Percentiles rank a stretch among this genome's conserved stretches.
phyloP scores from a whole-genome alignment of 2,113 vertebrate species.

The Myxocyprinus asiaticus region DNA sequence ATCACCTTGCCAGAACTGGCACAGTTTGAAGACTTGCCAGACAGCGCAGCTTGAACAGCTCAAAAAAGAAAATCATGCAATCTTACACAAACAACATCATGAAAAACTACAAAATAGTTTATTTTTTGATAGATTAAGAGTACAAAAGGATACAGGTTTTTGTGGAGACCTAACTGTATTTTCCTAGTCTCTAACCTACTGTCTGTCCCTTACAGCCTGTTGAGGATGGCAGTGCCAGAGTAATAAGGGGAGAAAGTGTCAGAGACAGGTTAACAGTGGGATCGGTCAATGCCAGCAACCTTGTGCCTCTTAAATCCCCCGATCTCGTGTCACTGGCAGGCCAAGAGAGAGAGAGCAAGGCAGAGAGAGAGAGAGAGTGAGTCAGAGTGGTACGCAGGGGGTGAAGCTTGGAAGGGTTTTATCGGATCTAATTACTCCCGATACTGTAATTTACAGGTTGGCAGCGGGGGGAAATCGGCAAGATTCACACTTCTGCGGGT shows the following conservation, averaged over 20 bases:
- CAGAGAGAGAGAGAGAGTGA: conserved; percentile 13
- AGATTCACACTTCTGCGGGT: conserved; percentile 94
- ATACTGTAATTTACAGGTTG: conserved; percentile 99
- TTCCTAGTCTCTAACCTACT: neutral
- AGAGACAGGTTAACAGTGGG: conserved; percentile 62
- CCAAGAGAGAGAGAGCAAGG: conserved; percentile 55
- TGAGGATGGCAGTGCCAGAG: conserved; percentile 49
- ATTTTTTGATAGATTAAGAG: too few relatives aligned
- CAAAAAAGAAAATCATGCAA: too few relatives aligned
- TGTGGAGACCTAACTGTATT: conserved; percentile 16
- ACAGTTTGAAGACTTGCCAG: conserved; percentile 43
- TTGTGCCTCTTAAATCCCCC: conserved; percentile 65
- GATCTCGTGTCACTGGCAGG: conserved; percentile 69
- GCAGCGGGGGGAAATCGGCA: conserved; percentile 86
- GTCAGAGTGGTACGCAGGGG: conserved; percentile 47
- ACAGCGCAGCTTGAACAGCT: conserved; percentile 34
- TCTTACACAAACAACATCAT: too few relatives aligned
- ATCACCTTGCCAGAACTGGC: conserved; percentile 45
- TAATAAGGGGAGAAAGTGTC: conserved; percentile 60
- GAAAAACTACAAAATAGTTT: neutral
- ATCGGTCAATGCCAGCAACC: conserved; percentile 57
- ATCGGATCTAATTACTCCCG: conserved; percentile 98
- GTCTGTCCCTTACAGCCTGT: conserved; percentile 19
- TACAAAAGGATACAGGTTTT: neutral
- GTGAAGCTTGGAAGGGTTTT: conserved; percentile 82